These are phyloP conservation scores for Thymallus thymallus DNA, from an alignment of 2,113 vertebrate species.

Conservation along the genomic window DNA sequence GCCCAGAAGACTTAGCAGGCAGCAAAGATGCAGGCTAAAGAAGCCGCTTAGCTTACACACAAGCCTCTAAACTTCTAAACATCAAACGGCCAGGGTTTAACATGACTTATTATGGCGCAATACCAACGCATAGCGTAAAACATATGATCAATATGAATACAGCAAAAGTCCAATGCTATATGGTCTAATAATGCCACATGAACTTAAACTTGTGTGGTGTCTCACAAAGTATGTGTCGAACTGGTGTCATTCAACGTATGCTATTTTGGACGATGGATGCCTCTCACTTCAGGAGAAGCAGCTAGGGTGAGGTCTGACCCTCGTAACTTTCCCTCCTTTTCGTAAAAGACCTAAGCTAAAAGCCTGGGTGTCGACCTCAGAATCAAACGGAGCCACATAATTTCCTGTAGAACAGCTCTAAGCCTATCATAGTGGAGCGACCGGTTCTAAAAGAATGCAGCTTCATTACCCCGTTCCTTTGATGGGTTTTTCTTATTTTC, in stretches of 20 bases:
- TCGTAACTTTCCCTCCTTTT: background rate
- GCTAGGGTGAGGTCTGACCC: background rate
- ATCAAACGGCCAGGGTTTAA: slow-evolving; percentile 43
- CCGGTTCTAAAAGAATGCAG: background rate
- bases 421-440: background rate
- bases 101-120: slow-evolving; percentile 33
- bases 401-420: background rate
- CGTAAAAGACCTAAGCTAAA: background rate
- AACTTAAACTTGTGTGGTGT: background rate
- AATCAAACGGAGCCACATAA: background rate
- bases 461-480: background rate
- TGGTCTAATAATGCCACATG: background rate
- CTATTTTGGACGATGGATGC: no score
- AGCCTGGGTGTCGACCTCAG: background rate
- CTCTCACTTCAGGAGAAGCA: background rate
- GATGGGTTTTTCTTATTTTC: background rate
- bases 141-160: background rate
- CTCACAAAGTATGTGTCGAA: background rate
- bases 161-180: background rate
- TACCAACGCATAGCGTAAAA: slow-evolving; percentile 9
- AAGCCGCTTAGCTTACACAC: slow-evolving; percentile 49
- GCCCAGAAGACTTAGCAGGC: slow-evolving; percentile 1
- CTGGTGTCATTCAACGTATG: no score
- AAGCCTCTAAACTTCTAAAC: slow-evolving; percentile 27
- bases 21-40: slow-evolving; percentile 14